These are phyloP conservation scores for Drosophila glabriapex DNA, from an alignment of 2,888 invertebrate species.

Conservation along the genomic window DNA sequence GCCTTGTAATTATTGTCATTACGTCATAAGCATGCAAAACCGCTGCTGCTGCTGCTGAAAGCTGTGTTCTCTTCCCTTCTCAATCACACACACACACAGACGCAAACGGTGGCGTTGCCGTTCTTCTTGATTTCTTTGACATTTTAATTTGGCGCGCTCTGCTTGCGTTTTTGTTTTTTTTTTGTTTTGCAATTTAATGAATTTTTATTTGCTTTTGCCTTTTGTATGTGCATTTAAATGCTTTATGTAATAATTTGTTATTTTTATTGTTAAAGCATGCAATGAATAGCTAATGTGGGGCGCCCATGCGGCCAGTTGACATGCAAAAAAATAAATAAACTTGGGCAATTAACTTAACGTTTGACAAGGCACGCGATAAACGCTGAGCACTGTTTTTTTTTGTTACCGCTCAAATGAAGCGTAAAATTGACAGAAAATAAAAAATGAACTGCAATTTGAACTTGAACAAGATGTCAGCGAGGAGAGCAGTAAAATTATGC, in stretches of 20 bases:
- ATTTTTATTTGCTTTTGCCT: constrained; percentile 34
- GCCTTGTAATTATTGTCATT: constrained; percentile 64
- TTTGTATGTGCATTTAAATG: constrained; percentile 60
- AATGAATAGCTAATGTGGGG: constrained; percentile 56
- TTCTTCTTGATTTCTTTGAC: constrained; percentile 26
- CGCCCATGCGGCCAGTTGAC: constrained; percentile 32
- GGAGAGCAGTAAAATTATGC: constrained; percentile 26
- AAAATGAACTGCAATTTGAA: constrained; percentile 47
- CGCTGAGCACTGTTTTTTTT: constrained; percentile 15
- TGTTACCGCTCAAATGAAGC: constrained; percentile 59
- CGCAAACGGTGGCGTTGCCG: constrained; percentile 15
- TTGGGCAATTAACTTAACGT: constrained; percentile 51
- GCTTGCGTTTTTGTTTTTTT: constrained; percentile 8
- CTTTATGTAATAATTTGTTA: constrained; percentile 66
- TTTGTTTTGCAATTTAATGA: constrained; percentile 18
- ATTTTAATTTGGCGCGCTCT: constrained; percentile 56
- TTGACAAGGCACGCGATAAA: constrained; percentile 59
- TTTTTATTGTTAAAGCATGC: constrained; percentile 65
- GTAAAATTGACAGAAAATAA: constrained; percentile 51
- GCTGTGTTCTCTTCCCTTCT: constrained; percentile 14
- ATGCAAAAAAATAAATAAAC: constrained; percentile 37
- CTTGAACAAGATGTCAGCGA: constrained; percentile 49
- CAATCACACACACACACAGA: constrained; percentile 5
- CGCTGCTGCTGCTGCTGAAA: constrained; percentile 18
- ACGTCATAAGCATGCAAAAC: constrained; percentile 65